These are phyloP conservation scores for Condylura cristata DNA, from an alignment of 2,113 vertebrate species.

Conservation along the genomic window DNA sequence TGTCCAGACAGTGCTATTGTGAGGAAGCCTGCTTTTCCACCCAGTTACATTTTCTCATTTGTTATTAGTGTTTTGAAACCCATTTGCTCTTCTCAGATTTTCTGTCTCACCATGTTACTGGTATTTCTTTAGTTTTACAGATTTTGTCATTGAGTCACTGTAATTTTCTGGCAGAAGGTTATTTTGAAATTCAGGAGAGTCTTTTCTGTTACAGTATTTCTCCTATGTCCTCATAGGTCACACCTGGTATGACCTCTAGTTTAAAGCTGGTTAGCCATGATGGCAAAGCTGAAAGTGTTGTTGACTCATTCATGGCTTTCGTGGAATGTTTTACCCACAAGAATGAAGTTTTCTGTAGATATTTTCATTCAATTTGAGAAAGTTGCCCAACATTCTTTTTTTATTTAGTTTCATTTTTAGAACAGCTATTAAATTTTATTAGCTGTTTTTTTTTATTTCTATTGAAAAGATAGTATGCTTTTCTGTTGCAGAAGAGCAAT, in stretches of 20 bases:
- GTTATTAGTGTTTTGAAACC: not conserved
- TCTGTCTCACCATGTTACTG: not conserved
- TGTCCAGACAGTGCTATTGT: not conserved
- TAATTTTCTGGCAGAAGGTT: not conserved
- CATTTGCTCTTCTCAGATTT: not conserved
- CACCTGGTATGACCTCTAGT: not conserved
- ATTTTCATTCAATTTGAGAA: slow-evolving; percentile 4
- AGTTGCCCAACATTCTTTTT: not conserved
- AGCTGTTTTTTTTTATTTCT: not conserved
- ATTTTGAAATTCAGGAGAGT: not conserved
- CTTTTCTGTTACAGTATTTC: not conserved
- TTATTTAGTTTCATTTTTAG: not conserved
- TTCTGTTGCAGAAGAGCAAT: not conserved
- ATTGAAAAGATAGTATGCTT: not conserved
- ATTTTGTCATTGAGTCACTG: not conserved
- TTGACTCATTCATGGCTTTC: not conserved
- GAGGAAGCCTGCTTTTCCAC: not conserved
- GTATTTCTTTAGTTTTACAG: not conserved
- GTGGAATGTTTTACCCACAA: not conserved
- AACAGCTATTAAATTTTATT: not conserved
- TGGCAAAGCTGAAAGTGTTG: not conserved
- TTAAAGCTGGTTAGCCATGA: not conserved
- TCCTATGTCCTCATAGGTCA: not conserved
- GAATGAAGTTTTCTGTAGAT: not conserved
- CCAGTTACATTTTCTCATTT: not conserved